Base-by-base conservation (phyloP, 2,888 invertebrate genomes). In the Campoplex capitator region DNA sequence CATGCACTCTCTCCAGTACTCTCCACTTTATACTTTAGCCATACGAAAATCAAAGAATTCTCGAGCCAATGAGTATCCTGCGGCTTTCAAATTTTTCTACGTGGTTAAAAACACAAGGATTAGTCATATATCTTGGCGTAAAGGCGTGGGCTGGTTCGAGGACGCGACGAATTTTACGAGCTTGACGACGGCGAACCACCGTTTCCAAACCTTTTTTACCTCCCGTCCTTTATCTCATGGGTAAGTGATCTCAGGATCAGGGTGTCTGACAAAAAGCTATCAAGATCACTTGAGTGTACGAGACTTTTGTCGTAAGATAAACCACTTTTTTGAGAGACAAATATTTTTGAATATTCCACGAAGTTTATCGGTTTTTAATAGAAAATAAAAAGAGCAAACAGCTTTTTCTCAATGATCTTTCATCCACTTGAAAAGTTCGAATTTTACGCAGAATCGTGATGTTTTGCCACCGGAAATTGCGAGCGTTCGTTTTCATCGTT, bases 181-280 rank as follows among this genome's bases (percentile, higher is more conserved):
- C 74, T 82, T 74, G 67, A 78, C 62, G 62, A 73, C 45, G 38
- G 35, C 42, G 3, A 45, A 45, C 54, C 32, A 51, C 67, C 45
- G 67, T n/a, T 68, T 42, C 67, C 32, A 76, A 70, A 58, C 51
- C 58, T 75, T 68, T 82, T 68, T 83, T 62, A 3, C 38, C 13
- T 67, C 58, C 23, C 51, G 70, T 48, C 48, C 51, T 58, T 38
- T 18, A 48, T 70, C 70, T 70, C 68, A 32, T 56, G 35, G 58
- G 70, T 70, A 68, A 78, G 54, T 68, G 77, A 70, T 58, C 58
- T 54, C n/a, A 9, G 42, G 42, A 70, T 56, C 35, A 58, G 23
- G 74, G n/a, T 45, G 28, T 70, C 45, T 28, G 32, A 42, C 18
- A 51, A 58, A 54, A 79, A 79, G 42, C 56, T 70, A n/a, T 79